Base-by-base conservation (phyloP, 2,888 invertebrate genomes). In the Drosophila multiciliata region DNA sequence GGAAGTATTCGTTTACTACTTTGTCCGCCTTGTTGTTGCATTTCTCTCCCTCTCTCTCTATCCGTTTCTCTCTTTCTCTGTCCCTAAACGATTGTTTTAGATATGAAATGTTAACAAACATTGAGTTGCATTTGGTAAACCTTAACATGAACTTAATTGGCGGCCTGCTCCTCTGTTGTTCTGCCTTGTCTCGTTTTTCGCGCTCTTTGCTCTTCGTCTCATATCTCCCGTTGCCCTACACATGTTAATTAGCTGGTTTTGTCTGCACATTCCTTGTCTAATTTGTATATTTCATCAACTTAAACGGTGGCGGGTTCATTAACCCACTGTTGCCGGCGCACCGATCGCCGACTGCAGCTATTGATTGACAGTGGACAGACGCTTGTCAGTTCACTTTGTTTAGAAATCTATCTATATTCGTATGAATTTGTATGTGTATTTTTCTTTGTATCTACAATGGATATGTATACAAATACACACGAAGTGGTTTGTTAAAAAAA, bases 311-410 rank as follows among this genome's bases (percentile, higher is more conserved):
- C 73, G 54, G 50, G 80, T 70, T 79, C 79, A 67, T 60, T 79
- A 78, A 86, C 67, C 86, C 73, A 38, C 67, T 67, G 50, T 61
- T 77, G 72, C 65, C 69, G 32, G 66, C 75, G 32, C 75, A 50
- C 33, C 63, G 62, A 66, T 77, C 70, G 42, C 33, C 54, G 81
- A 83, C 71, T 86, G 83, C 88, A 88, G 66, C 84, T 49, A 88
- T 83, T 85, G 84, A 85, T 85, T 88, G 84, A 88, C 84, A 86
- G 79, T 79, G 87, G 83, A 84, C 83, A 83, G 83, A 76, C 69
- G 83, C 53, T 64, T 57, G 67, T 69, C 79, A 72, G 71, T 49
- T 53, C 49, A 49, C 36, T 53, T 64, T 78, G 76, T 78, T 76
- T 78, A 75, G 52, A 65, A 61, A 59, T 9, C 32, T 59, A 54